A percentile compares a stretch with the other conserved stretches of the same genome.
Evolutionary conservation across 1,140 invertebrate genomes (phyloP).

Genomic region (Solenopsis invicta): DNA sequence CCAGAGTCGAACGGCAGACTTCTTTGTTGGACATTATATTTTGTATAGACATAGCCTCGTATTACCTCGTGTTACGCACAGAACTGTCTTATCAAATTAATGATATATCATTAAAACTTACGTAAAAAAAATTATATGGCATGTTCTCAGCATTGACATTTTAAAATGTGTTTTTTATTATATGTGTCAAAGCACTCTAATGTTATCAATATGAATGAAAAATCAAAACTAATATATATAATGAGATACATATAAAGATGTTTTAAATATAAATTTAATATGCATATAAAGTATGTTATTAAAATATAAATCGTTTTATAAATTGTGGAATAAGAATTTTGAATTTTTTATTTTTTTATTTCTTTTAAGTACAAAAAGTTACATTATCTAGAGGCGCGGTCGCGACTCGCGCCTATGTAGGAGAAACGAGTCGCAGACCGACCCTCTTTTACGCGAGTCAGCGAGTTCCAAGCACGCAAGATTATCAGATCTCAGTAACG

Average conservation of each 20-base stretch:
- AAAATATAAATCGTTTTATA: slow-evolving; percentile 2
- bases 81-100: background rate
- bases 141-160: background rate
- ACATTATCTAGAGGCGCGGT: too few species aligned
- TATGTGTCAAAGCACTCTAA: background rate
- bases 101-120: background rate
- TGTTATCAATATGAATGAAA: background rate
- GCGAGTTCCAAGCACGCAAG: too few species aligned
- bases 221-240: slow-evolving; percentile 21
- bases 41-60: background rate
- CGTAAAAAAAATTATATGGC: background rate
- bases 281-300: background rate
- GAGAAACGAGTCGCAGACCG: too few species aligned
- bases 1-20: background rate
- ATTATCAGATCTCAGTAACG: too few species aligned
- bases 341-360: background rate
- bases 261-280: background rate
- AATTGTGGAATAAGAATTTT: background rate
- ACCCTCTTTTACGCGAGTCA: too few species aligned
- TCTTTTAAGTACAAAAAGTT: background rate
- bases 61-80: slow-evolving; percentile 31
- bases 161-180: background rate
- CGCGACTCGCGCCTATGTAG: too few species aligned
- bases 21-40: background rate
- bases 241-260: background rate